Percentiles rank a stretch among this genome's conserved stretches.
phyloP scores from a whole-genome alignment of 1,140 invertebrate genomes.

The Lysiphlebus fabarum region DNA sequence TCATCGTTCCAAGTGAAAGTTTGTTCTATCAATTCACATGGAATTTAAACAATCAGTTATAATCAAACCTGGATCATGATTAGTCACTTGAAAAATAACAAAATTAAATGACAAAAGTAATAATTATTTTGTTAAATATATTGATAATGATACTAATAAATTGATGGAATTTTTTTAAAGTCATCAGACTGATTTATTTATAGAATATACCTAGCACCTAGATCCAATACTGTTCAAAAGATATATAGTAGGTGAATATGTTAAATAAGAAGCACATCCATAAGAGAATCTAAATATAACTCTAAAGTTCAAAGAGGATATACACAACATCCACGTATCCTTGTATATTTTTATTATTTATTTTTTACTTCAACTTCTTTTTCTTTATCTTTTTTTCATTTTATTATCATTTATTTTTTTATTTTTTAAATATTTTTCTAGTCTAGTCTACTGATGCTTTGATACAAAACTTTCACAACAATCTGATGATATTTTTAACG shows the following conservation, averaged over 20 bases:
- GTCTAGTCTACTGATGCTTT: too few relatives aligned
- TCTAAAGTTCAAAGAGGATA: slow-evolving; percentile 20
- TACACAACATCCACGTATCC: slow-evolving; percentile 14
- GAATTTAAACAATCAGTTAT: too few relatives aligned
- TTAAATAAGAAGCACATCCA: slow-evolving; percentile 42
- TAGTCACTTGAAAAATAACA: too few relatives aligned
- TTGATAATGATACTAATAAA: not conserved
- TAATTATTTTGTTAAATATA: not conserved
- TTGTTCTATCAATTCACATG: too few relatives aligned
- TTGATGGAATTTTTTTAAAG: not conserved
- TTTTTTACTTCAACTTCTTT: slow-evolving; percentile 10
- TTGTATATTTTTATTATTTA: not conserved
- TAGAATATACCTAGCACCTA: too few relatives aligned
- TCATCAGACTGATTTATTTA: not conserved
- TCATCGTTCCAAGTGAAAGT: too few relatives aligned
- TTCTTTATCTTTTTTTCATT: too few relatives aligned
- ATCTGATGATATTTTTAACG: too few relatives aligned
- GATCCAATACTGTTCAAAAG: not conserved
- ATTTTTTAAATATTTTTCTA: too few relatives aligned
- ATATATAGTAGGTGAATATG: slow-evolving; percentile 27
- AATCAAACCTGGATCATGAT: too few relatives aligned
- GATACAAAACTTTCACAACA: too few relatives aligned
- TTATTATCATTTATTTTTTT: too few relatives aligned
- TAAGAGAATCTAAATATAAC: slow-evolving; percentile 45
- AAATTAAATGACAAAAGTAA: not conserved